These are phyloP conservation scores for Rhinopomastus cyanomelas DNA, from an alignment of 2,113 vertebrate species.

Conservation along the genomic window DNA sequence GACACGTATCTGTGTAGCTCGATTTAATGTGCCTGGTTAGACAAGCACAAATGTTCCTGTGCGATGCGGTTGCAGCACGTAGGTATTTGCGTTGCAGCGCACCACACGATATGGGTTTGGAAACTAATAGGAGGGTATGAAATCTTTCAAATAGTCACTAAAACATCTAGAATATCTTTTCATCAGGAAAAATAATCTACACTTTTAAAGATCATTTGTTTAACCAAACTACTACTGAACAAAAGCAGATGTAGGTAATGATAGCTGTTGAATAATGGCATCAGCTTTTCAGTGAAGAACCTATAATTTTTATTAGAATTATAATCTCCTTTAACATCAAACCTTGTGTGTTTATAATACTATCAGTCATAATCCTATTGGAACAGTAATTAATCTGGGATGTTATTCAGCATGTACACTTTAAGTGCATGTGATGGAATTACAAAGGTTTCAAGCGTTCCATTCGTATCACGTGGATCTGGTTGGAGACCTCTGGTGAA, in stretches of 20 bases:
- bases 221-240: background rate
- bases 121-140: background rate
- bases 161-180: background rate
- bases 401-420: background rate
- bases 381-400: background rate
- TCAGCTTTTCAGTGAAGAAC: background rate
- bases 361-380: background rate
- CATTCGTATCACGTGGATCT: background rate
- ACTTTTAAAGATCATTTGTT: background rate
- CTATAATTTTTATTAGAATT: background rate
- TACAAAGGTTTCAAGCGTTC: background rate
- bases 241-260: background rate
- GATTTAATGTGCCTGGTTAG: background rate
- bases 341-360: background rate
- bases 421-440: background rate
- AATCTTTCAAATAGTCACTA: background rate
- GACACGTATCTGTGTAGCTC: constrained; percentile 35
- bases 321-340: background rate
- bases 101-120: background rate
- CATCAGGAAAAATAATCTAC: background rate
- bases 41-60: background rate
- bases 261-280: background rate
- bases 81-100: background rate
- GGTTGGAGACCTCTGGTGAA: background rate
- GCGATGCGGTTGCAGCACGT: background rate